These are phyloP conservation scores for Phymatocera aterrima DNA, from an alignment of 2,888 invertebrate species.

Conservation along the genomic window DNA sequence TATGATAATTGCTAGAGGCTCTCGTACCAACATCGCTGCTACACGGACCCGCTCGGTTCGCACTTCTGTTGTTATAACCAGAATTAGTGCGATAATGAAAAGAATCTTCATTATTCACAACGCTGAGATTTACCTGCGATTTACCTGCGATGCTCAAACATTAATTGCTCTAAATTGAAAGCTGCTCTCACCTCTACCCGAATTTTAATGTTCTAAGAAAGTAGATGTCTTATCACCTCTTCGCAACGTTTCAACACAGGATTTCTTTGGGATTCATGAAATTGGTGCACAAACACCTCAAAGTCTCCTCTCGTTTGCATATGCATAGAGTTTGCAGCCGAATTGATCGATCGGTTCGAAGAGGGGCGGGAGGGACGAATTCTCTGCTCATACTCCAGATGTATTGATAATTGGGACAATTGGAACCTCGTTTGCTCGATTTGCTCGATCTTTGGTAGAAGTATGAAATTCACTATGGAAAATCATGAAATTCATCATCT, in stretches of 20 bases:
- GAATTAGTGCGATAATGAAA: conserved; percentile 32
- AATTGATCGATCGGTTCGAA: not conserved
- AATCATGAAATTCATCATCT: not conserved
- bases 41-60: conserved; percentile 20
- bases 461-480: not conserved
- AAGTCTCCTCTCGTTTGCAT: not conserved
- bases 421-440: not conserved
- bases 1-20: conserved; percentile 44
- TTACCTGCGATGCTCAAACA: not conserved
- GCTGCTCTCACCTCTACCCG: not conserved
- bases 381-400: not conserved
- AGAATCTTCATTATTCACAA: conserved; percentile 31
- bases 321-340: not conserved
- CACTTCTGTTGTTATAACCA: conserved; percentile 34
- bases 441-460: not conserved
- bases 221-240: not conserved
- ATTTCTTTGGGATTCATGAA: too few species aligned
- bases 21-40: conserved; percentile 9
- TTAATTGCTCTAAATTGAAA: conserved; percentile 11
- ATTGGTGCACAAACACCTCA: not conserved
- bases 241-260: too few species aligned
- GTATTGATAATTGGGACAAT: not conserved
- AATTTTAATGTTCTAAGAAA: not conserved
- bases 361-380: not conserved
- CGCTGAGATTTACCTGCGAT: conserved; percentile 17